Conservation (phyloP, 2,888 invertebrate species). For the Synergus umbraculus region DNA sequence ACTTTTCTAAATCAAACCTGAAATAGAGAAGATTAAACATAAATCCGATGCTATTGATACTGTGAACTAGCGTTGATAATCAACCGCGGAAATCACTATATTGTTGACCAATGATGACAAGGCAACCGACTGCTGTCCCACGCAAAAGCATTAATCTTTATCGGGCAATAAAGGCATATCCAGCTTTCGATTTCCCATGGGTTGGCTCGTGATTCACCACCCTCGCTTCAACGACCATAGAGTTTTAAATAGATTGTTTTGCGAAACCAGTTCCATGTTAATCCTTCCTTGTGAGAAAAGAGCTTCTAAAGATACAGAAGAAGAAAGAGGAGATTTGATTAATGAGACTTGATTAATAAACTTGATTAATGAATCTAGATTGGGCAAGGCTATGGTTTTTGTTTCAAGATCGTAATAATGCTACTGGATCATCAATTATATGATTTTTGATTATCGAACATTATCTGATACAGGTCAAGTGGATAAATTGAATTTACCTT, state of each 20-base stretch:
- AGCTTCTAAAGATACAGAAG: not conserved
- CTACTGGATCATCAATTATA: not conserved
- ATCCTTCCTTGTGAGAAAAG: conserved; percentile 3
- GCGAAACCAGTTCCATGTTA: not conserved
- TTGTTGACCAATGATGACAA: conserved; percentile 37
- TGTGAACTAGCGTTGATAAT: conserved; percentile 12
- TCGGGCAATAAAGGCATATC: conserved; percentile 58
- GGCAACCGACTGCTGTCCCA: conserved; percentile 45
- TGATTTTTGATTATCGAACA: not conserved
- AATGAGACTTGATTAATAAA: not conserved
- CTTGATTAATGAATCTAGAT: not conserved
- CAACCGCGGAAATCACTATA: not conserved
- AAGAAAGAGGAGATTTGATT: not conserved
- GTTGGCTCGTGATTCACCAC: conserved; percentile 12
- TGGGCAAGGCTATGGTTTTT: not conserved
- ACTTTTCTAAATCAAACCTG: not conserved
- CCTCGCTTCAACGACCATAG: conserved; percentile 2
- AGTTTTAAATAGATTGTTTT: conserved; percentile 9
- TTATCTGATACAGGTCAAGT: not conserved
- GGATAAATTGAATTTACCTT: no score
- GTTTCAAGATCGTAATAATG: not conserved
- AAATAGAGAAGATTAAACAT: not conserved
- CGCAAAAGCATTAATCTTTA: conserved; percentile 56
- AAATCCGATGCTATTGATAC: not conserved
- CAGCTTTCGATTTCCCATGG: conserved; percentile 53